These are phyloP conservation scores for Acholoe squamosa DNA, from an alignment of 2,888 invertebrate genomes.

Conservation along the genomic window DNA sequence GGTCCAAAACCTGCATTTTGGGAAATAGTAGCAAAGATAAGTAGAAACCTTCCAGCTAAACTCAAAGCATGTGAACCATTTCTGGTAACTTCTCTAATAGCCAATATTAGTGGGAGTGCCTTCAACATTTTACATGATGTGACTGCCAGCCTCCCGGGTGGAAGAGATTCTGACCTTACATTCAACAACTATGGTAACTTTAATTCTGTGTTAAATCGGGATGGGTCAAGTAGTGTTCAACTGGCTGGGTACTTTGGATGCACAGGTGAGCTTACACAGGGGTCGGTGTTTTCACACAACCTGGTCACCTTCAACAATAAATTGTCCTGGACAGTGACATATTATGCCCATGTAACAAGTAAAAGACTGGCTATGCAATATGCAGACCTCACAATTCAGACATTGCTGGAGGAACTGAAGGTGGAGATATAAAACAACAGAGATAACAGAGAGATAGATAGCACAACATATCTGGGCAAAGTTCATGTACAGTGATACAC, in stretches of 20 bases:
- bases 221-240: neutral
- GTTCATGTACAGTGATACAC: too few relatives aligned
- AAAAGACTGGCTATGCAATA: neutral
- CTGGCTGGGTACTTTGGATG: neutral
- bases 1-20: neutral
- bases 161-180: neutral
- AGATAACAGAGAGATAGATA: too few relatives aligned
- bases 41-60: neutral
- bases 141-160: neutral
- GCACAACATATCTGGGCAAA: too few relatives aligned
- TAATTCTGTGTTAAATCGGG: neutral
- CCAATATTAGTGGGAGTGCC: neutral
- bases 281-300: neutral
- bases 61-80: neutral
- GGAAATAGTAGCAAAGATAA: neutral
- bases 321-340: neutral
- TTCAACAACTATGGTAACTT: neutral
- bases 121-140: neutral
- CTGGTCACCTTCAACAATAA: neutral
- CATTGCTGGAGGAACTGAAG: neutral
- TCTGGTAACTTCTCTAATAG: neutral
- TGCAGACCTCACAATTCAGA: neutral
- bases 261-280: neutral
- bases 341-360: constrained; percentile 11
- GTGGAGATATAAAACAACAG: neutral